A percentile compares a stretch with the other conserved stretches of the same genome.
phyloP scores from a whole-genome alignment of 2,113 vertebrate species.

The Callorhinus ursinus region DNA sequence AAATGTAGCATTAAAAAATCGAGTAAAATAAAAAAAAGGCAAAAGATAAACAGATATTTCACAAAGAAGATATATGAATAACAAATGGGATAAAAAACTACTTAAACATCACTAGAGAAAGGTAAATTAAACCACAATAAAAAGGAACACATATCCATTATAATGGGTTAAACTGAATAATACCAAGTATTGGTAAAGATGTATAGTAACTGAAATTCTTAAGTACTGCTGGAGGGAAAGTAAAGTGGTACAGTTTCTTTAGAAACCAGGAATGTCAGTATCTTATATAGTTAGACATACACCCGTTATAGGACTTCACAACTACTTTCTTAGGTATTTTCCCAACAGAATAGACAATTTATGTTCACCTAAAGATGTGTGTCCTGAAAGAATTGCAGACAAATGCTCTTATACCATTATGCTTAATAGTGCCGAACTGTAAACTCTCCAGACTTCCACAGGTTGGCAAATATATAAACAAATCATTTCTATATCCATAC shows the following conservation, averaged over 20 bases:
- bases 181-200: neutral
- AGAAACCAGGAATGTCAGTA: neutral
- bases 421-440: neutral
- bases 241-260: neutral
- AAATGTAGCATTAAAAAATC: neutral
- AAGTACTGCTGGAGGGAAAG: neutral
- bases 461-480: neutral
- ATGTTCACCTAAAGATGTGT: neutral
- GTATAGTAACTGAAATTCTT: neutral
- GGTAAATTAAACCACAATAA: neutral
- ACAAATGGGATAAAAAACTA: neutral
- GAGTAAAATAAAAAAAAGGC: neutral
- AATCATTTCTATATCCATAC: neutral
- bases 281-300: neutral
- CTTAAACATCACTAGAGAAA: neutral
- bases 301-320: neutral
- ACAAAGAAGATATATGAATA: neutral
- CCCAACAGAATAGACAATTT: neutral
- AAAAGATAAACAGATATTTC: neutral
- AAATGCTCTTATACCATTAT: neutral
- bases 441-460: neutral
- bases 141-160: neutral
- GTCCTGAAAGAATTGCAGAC: neutral
- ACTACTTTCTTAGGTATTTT: neutral
- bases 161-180: neutral